phyloP scores from a whole-genome alignment of 1,140 invertebrate species.

The Drosophila tristis region DNA sequence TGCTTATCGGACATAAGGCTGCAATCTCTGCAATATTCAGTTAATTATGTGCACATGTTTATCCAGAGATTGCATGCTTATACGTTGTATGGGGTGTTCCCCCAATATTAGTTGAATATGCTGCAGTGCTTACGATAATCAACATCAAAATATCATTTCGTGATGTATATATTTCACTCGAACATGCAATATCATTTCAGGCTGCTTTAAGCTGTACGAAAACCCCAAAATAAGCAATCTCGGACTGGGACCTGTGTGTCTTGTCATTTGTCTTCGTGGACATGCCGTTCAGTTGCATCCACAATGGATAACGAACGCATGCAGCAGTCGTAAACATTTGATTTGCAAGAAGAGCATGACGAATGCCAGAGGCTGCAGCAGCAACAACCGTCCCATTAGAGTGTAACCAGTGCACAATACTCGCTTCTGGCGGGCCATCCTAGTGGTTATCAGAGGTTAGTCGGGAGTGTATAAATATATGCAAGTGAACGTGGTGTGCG shows the following conservation, averaged over 20 bases:
- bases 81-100: too few relatives aligned
- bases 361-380: conserved; percentile 16
- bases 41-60: too few relatives aligned
- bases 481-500: background rate
- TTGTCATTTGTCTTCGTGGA: background rate
- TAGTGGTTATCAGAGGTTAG: background rate
- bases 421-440: background rate
- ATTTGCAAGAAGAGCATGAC: conserved; percentile 5
- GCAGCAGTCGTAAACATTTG: background rate
- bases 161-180: too few relatives aligned
- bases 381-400: background rate
- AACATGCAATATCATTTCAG: too few relatives aligned
- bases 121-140: too few relatives aligned
- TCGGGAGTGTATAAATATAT: background rate
- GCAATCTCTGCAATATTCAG: too few relatives aligned
- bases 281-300: background rate
- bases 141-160: too few relatives aligned
- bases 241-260: background rate
- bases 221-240: too few relatives aligned
- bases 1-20: too few relatives aligned
- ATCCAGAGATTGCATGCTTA: too few relatives aligned
- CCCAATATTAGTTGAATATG: too few relatives aligned
- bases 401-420: background rate
- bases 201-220: too few relatives aligned
- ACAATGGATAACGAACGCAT: conserved; percentile 20